Evolutionary conservation across 2,113 vertebrate genomes (phyloP).

Genomic region (Thalassoma bifasciatum): DNA sequence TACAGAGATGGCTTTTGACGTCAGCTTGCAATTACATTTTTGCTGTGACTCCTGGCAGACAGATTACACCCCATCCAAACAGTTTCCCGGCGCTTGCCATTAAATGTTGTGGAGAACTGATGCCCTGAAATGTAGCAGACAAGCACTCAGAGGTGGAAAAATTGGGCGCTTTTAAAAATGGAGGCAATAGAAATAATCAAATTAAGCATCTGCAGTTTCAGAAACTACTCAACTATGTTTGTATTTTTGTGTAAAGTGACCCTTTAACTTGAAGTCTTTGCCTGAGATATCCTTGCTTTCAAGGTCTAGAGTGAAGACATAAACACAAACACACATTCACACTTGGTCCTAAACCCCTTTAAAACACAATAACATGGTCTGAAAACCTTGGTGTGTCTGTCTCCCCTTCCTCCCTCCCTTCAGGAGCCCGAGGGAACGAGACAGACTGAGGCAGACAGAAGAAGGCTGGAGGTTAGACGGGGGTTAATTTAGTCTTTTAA

Average conservation of each 20-base stretch:
- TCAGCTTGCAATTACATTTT: neutral
- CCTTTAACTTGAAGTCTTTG: constrained; percentile 12
- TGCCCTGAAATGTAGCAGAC: neutral
- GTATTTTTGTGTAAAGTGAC: neutral
- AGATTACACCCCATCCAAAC: neutral
- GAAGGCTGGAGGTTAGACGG: constrained; percentile 68
- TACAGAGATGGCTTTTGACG: neutral
- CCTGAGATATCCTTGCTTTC: constrained; percentile 16
- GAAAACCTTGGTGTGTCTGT: constrained; percentile 33
- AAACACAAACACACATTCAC: constrained; percentile 4
- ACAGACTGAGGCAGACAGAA: constrained; percentile 50
- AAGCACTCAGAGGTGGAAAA: neutral
- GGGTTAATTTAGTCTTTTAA: constrained; percentile 79
- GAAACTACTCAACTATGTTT: neutral
- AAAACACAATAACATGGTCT: constrained; percentile 50
- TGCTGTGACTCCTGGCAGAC: neutral
- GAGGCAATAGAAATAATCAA: neutral
- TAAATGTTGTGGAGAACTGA: neutral
- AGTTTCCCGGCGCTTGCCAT: neutral
- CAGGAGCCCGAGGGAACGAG: constrained; percentile 45
- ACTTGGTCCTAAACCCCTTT: constrained; percentile 18
- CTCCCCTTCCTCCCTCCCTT: constrained; percentile 23
- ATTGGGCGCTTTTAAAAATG: neutral
- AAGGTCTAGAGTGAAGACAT: constrained; percentile 24
- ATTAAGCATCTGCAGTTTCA: neutral